Percentiles rank a stretch among this genome's conserved stretches.
phyloP scores from a whole-genome alignment of 2,797 vertebrate species.

The Cheirogaleus major region DNA sequence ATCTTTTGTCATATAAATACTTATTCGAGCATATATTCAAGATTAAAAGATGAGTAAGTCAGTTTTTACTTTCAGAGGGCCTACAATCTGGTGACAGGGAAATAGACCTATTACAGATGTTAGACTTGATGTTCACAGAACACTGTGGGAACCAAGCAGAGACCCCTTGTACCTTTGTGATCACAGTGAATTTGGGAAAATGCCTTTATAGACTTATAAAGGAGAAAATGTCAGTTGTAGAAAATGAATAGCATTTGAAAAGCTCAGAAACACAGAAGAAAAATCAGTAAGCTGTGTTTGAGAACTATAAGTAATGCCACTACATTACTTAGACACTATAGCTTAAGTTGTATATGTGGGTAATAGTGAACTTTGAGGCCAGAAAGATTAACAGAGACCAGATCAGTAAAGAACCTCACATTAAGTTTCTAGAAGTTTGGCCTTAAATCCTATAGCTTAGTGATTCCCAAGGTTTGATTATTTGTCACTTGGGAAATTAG shows the following conservation, averaged over 20 bases:
- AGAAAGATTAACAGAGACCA: not conserved
- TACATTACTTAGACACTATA: not conserved
- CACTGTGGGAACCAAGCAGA: not conserved
- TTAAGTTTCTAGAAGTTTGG: not conserved
- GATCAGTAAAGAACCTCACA: not conserved
- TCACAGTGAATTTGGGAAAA: not conserved
- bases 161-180: not conserved
- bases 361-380: not conserved
- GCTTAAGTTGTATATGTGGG: not conserved
- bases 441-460: not conserved
- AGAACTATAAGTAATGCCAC: not conserved
- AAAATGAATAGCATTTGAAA: not conserved
- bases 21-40: not conserved
- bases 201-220: not conserved
- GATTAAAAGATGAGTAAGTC: not conserved
- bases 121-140: not conserved
- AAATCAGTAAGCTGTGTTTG: not conserved
- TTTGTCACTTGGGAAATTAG: not conserved
- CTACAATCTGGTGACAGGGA: not conserved
- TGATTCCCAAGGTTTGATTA: not conserved
- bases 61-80: not conserved
- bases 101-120: not conserved
- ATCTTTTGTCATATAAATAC: not conserved
- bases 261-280: not conserved
- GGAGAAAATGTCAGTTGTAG: not conserved